phyloP scores from a whole-genome alignment of 2,113 vertebrate genomes.

The Cinclus mexicanus region DNA sequence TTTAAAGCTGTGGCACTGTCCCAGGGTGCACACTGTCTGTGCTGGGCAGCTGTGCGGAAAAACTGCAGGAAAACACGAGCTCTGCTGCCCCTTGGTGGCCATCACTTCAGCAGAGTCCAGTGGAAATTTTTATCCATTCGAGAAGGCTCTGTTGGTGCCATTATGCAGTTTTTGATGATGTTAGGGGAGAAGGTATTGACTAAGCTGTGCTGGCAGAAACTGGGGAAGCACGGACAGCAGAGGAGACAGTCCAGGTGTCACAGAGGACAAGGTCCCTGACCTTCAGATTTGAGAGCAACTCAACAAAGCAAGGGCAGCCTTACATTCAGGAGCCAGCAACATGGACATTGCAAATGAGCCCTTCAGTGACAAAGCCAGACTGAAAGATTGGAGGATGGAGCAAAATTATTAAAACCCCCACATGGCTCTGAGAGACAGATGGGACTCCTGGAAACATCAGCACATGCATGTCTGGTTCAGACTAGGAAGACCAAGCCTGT shows the following conservation, averaged over 20 bases:
- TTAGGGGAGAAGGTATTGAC: neutral
- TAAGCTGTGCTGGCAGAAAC: neutral
- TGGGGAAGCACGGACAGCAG: neutral
- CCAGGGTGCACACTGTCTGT: neutral
- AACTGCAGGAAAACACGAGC: neutral
- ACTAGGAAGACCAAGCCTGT: accelerated
- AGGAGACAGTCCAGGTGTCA: neutral
- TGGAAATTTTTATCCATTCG: neutral
- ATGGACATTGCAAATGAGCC: neutral
- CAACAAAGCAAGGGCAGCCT: neutral
- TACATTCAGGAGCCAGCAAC: neutral
- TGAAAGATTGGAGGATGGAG: neutral
- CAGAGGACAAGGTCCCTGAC: neutral
- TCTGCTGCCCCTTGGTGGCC: slow-evolving; percentile 25
- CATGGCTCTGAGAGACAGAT: neutral
- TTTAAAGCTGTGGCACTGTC: neutral
- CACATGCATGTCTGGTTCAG: neutral
- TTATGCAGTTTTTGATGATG: accelerated
- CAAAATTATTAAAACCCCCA: neutral
- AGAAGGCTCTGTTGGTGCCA: neutral
- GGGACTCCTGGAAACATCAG: neutral
- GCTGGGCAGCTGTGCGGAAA: neutral
- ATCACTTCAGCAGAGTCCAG: neutral
- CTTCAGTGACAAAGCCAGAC: neutral
- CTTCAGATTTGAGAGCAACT: neutral